Evolutionary conservation across 2,113 vertebrate species (phyloP).

Genomic region (Campylomormyrus numenius): DNA sequence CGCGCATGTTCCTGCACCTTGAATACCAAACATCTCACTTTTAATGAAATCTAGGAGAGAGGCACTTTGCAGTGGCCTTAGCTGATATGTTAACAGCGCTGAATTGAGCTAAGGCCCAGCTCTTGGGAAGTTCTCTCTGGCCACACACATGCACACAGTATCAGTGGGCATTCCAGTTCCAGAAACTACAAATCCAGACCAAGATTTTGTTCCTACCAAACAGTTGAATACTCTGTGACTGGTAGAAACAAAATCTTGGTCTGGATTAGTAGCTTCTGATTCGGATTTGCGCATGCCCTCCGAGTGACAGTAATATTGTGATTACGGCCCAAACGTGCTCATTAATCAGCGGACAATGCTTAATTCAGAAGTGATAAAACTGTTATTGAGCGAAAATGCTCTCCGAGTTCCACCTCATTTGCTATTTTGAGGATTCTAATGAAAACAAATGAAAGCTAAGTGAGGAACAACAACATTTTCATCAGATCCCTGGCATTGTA

Average conservation of each 20-base stretch:
- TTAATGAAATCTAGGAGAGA: slow-evolving; percentile 17
- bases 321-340: neutral
- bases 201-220: no score
- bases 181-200: no score
- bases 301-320: neutral
- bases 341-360: slow-evolving; percentile 10
- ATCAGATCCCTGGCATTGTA: neutral
- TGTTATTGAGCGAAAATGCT: slow-evolving; percentile 2
- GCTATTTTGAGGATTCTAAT: slow-evolving; percentile 4
- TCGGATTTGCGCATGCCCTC: neutral
- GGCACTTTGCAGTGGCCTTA: neutral
- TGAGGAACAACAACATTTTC: slow-evolving; percentile 3
- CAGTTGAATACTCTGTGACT: no score
- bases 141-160: neutral
- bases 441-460: slow-evolving; percentile 13
- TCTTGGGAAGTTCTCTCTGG: no score
- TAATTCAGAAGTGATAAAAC: slow-evolving; percentile 16
- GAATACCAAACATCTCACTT: neutral
- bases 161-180: no score
- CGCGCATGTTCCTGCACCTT: neutral
- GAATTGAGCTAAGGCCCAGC: neutral
- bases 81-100: neutral
- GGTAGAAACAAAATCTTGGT: no score
- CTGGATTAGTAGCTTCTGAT: no score
- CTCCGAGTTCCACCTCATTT: slow-evolving; percentile 1